Conservation (phyloP, 2,888 invertebrate species). For the Exephanes ischioxanthus region DNA sequence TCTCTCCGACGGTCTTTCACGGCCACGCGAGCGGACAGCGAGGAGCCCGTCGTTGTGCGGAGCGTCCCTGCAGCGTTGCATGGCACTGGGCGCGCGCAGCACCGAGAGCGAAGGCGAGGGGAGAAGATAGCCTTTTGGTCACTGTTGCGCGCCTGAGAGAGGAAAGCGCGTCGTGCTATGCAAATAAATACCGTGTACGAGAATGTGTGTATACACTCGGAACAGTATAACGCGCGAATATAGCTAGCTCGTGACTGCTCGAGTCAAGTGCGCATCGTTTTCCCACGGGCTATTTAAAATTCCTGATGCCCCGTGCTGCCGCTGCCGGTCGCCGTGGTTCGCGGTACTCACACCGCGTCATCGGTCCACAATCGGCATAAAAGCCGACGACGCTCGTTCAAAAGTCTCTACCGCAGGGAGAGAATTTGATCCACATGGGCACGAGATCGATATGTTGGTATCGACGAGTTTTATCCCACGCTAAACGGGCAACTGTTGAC, state of each 20-base stretch:
- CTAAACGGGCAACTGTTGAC: constrained; percentile 3
- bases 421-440: not conserved
- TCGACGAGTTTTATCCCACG: constrained; percentile 14
- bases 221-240: constrained; percentile 33
- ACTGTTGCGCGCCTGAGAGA: constrained; percentile 49
- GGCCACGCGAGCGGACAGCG: not conserved
- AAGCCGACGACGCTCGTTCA: constrained; percentile 10
- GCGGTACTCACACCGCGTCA: constrained; percentile 22
- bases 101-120: not conserved
- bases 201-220: constrained; percentile 14
- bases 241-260: constrained; percentile 69
- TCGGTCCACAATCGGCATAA: constrained; percentile 42
- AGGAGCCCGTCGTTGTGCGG: not conserved
- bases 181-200: constrained; percentile 75
- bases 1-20: constrained; percentile 4
- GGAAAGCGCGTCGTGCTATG: constrained; percentile 72
- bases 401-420: not conserved
- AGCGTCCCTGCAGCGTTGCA: constrained; percentile 4
- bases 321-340: constrained; percentile 15
- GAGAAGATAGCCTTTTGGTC: constrained; percentile 23
- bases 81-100: constrained; percentile 1
- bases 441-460: not conserved
- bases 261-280: constrained; percentile 72
- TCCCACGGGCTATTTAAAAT: constrained; percentile 72
- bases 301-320: constrained; percentile 51